These are phyloP conservation scores for Epizoanthus illoricatus DNA, from an alignment of 92 coral and sea anemone species.

Conservation along the genomic window DNA sequence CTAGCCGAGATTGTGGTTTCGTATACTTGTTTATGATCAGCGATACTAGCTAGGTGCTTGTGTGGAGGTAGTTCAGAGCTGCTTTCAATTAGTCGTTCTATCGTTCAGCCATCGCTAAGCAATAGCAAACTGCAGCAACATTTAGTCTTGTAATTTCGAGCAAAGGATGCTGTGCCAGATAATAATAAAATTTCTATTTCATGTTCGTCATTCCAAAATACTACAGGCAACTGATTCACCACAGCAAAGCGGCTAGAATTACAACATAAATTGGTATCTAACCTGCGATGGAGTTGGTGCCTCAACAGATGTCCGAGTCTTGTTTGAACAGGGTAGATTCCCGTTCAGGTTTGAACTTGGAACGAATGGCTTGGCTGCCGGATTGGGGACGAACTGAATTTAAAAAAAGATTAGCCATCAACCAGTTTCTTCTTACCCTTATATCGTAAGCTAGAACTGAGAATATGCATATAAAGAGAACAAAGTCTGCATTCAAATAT, in stretches of 20 bases:
- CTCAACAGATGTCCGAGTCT: constrained; percentile 72
- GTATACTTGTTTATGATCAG: constrained; percentile 2
- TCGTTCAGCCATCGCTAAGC: neutral
- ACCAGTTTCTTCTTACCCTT: neutral
- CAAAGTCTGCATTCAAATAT: constrained; percentile 35
- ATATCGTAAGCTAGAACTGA: constrained; percentile 11
- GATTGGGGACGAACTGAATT: constrained; percentile 92
- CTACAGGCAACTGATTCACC: neutral
- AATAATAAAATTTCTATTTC: neutral
- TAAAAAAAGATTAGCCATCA: constrained; percentile 23
- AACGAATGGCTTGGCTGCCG: constrained; percentile 99
- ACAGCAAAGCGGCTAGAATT: constrained; percentile 37
- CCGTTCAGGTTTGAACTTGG: constrained; percentile 95
- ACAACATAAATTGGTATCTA: constrained; percentile 32
- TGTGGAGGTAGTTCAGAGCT: constrained; percentile 5
- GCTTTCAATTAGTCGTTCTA: constrained; percentile 32
- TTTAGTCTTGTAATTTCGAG: neutral
- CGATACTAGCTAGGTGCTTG: neutral
- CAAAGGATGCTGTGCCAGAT: neutral
- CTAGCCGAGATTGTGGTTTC: neutral
- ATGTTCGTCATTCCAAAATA: constrained; percentile 19
- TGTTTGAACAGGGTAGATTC: constrained; percentile 79
- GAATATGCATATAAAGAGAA: constrained; percentile 16
- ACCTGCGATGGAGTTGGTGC: constrained; percentile 51
- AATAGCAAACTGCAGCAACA: neutral